Evolutionary conservation across 2,113 vertebrate species (phyloP).

Genomic region (Oncorhynchus gorbuscha): DNA sequence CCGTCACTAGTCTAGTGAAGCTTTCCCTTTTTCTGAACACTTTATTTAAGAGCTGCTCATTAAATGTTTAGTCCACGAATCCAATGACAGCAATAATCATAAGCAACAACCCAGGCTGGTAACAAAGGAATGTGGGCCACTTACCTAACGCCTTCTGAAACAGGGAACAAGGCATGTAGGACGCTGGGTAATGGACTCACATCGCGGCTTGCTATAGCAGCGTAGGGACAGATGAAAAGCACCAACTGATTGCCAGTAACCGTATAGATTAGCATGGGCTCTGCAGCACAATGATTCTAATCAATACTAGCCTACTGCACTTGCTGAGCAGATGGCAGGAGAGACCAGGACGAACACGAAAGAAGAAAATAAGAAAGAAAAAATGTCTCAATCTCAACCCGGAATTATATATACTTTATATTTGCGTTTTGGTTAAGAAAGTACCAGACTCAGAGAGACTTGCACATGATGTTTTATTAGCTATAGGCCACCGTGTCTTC

Average conservation of each 20-base stretch:
- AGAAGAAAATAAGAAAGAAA: slow-evolving; percentile 32
- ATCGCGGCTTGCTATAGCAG: slow-evolving; percentile 45
- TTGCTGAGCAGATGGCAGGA: slow-evolving; percentile 80
- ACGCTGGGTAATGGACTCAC: slow-evolving; percentile 58
- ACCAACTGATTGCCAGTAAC: slow-evolving; percentile 75
- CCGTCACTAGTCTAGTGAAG: background rate
- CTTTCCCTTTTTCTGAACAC: background rate
- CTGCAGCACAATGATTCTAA: slow-evolving; percentile 79
- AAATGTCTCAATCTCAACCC: slow-evolving; percentile 56
- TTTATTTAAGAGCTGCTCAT: slow-evolving; percentile 20
- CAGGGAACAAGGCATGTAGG: slow-evolving; percentile 59
- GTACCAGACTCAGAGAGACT: background rate
- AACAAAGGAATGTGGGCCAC: slow-evolving; percentile 67
- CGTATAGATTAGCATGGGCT: slow-evolving; percentile 84
- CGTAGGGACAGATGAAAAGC: slow-evolving; percentile 75
- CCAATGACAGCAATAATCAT: background rate
- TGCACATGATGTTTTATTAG: background rate
- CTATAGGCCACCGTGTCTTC: too few relatives aligned
- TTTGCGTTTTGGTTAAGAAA: slow-evolving; percentile 13
- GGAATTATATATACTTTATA: slow-evolving; percentile 41
- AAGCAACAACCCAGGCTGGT: slow-evolving; percentile 5
- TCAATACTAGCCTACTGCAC: slow-evolving; percentile 76
- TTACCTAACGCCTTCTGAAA: slow-evolving; percentile 62
- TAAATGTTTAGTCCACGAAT: slow-evolving; percentile 6
- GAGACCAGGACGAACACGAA: slow-evolving; percentile 61